These are phyloP conservation scores for Drosophila ercepeae DNA, from an alignment of 1,140 invertebrate genomes.

Conservation along the genomic window DNA sequence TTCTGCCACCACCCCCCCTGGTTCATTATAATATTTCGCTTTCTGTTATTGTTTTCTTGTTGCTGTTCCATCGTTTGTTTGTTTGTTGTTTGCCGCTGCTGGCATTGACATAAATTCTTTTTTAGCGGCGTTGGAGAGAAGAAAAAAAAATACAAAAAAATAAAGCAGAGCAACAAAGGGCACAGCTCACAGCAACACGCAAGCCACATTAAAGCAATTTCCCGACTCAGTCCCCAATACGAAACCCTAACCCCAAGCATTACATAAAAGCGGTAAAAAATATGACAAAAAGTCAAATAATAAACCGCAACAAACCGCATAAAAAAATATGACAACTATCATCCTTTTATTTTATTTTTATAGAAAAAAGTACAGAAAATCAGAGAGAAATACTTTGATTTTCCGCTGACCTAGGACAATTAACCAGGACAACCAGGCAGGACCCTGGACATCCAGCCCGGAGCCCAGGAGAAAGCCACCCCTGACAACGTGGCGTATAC, in stretches of 20 bases:
- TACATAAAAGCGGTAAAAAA: constrained; percentile 40
- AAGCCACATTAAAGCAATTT: constrained; percentile 77
- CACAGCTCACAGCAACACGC: constrained; percentile 63
- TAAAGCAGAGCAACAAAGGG: constrained; percentile 41
- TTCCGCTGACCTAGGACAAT: constrained; percentile 35
- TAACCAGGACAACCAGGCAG: no score
- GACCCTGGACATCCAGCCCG: no score
- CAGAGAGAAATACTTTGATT: constrained; percentile 13
- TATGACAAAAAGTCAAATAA: constrained; percentile 2
- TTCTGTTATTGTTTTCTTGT: constrained; percentile 49
- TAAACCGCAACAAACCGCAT: not conserved
- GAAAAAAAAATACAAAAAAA: not conserved
- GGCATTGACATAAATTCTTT: constrained; percentile 78
- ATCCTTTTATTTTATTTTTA: no score
- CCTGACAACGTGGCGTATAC: constrained; percentile 23
- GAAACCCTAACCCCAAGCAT: not conserved
- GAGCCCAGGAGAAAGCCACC: no score
- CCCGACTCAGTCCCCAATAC: constrained; percentile 10
- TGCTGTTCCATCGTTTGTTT: constrained; percentile 15
- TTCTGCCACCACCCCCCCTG: not conserved
- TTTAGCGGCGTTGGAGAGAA: constrained; percentile 45
- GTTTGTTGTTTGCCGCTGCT: constrained; percentile 56
- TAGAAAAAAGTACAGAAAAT: no score
- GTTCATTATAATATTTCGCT: constrained; percentile 45
- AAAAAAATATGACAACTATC: not conserved